These are phyloP conservation scores for Melanotaenia maccullochi DNA, from an alignment of 2,797 vertebrate species.

Conservation along the genomic window DNA sequence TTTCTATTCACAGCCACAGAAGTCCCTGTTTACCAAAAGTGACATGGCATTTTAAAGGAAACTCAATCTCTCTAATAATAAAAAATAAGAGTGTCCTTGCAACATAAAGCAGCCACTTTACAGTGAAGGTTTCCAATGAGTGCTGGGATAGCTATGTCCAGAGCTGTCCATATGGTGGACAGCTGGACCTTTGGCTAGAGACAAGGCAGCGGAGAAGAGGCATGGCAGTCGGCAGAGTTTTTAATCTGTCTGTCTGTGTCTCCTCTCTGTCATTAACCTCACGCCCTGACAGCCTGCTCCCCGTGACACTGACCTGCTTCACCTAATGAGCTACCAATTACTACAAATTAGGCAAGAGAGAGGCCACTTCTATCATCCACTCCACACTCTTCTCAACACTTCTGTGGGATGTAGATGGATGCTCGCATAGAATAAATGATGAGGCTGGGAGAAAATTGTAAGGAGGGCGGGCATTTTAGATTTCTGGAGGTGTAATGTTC, in stretches of 20 bases:
- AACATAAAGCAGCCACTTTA: slow-evolving; percentile 26
- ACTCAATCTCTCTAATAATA: background rate
- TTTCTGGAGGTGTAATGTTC: slow-evolving; percentile 62
- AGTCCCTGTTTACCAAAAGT: background rate
- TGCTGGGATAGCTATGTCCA: slow-evolving; percentile 28
- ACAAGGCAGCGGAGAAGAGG: slow-evolving; percentile 48
- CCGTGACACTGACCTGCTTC: slow-evolving; percentile 81
- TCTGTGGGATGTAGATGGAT: slow-evolving; percentile 60
- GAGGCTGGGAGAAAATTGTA: slow-evolving; percentile 4
- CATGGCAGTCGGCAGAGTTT: slow-evolving; percentile 65
- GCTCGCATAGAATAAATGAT: slow-evolving; percentile 69
- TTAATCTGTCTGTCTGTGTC: slow-evolving; percentile 78
- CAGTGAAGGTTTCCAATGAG: slow-evolving; percentile 26
- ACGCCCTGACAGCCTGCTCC: slow-evolving; percentile 80
- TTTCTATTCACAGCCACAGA: slow-evolving; percentile 1
- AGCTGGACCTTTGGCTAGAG: slow-evolving; percentile 63
- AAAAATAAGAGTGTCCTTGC: slow-evolving; percentile 9
- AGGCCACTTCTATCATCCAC: slow-evolving; percentile 74
- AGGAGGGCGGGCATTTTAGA: slow-evolving; percentile 51
- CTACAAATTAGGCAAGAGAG: slow-evolving; percentile 84
- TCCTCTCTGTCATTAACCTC: slow-evolving; percentile 83
- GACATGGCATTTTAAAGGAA: background rate
- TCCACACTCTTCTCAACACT: slow-evolving; percentile 65
- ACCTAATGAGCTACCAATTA: slow-evolving; percentile 87
- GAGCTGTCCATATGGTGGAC: slow-evolving; percentile 54